Conservation (phyloP, 2,888 invertebrate genomes). For the Miltochrista miniata region DNA sequence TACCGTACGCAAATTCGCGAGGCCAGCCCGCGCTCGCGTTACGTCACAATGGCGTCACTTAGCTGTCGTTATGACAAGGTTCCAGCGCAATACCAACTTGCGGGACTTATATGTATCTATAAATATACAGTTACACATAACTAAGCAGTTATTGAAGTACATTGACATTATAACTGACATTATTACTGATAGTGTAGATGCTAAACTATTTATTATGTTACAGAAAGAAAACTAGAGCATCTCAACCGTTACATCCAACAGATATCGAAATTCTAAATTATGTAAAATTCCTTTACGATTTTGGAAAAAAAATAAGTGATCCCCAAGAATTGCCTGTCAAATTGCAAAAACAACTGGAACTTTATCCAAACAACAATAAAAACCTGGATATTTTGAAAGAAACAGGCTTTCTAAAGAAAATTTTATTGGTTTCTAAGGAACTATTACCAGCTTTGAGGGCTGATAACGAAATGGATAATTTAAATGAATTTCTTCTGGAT, state of each 20-base stretch:
- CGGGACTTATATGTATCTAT: too few relatives aligned
- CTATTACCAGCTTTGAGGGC: conserved; percentile 1
- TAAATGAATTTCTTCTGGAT: conserved; percentile 40
- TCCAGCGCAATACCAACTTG: too few relatives aligned
- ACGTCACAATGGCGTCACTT: too few relatives aligned
- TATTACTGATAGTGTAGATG: too few relatives aligned
- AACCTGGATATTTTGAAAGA: conserved; percentile 20
- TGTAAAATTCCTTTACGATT: conserved; percentile 41
- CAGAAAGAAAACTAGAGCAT: not conserved
- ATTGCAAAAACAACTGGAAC: conserved; percentile 7
- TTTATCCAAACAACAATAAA: conserved; percentile 29
- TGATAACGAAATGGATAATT: conserved; percentile 19
- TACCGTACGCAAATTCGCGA: too few relatives aligned
- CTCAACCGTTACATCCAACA: conserved; percentile 39
- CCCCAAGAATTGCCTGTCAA: not conserved
- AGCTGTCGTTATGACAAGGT: too few relatives aligned
- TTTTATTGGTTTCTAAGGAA: conserved; percentile 30
- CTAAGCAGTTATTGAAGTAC: too few relatives aligned
- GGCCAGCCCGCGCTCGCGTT: too few relatives aligned
- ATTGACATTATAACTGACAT: too few relatives aligned
- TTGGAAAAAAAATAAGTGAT: conserved; percentile 21
- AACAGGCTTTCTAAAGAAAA: conserved; percentile 24
- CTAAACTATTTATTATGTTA: not conserved
- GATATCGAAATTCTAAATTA: conserved; percentile 61
- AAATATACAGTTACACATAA: too few relatives aligned